These are phyloP conservation scores for Caenorhabditis inopinata DNA, from an alignment of 1,140 invertebrate species.

Conservation along the genomic window DNA sequence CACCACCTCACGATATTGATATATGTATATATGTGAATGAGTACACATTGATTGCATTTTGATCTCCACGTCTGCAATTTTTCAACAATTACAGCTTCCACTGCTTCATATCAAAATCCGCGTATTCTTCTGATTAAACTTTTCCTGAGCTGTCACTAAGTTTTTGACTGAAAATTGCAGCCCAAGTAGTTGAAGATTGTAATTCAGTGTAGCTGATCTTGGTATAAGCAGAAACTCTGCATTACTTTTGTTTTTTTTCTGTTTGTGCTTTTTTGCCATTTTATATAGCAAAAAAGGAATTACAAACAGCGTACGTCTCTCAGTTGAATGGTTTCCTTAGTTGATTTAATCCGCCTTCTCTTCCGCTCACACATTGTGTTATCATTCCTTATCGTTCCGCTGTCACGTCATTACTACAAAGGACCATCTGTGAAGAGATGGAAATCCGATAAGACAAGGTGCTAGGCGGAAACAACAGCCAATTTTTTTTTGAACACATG, in stretches of 20 bases:
- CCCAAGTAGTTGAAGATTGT: too few relatives aligned
- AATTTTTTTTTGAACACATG: constrained; percentile 32
- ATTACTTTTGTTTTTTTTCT: not conserved
- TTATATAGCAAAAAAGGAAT: not conserved
- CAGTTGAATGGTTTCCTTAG: not conserved
- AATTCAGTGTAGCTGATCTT: too few relatives aligned
- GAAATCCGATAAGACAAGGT: constrained; percentile 29
- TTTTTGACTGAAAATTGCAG: too few relatives aligned
- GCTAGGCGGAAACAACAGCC: constrained; percentile 20
- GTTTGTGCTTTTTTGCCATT: not conserved
- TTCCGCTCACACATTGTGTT: not conserved
- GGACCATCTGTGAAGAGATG: not conserved
- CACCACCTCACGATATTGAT: constrained; percentile 7
- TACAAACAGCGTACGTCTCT: not conserved
- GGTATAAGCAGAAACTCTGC: too few relatives aligned
- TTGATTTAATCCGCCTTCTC: too few relatives aligned
- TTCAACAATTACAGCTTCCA: too few relatives aligned
- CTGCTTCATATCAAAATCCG: too few relatives aligned
- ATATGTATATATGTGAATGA: constrained; percentile 9
- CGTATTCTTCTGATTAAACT: too few relatives aligned
- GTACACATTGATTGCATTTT: not conserved
- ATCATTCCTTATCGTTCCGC: constrained; percentile 1
- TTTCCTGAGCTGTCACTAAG: too few relatives aligned
- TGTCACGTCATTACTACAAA: not conserved
- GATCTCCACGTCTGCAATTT: too few relatives aligned